phyloP scores from a whole-genome alignment of 2,113 vertebrate genomes.

The Cyphomyrus discorhynchus region DNA sequence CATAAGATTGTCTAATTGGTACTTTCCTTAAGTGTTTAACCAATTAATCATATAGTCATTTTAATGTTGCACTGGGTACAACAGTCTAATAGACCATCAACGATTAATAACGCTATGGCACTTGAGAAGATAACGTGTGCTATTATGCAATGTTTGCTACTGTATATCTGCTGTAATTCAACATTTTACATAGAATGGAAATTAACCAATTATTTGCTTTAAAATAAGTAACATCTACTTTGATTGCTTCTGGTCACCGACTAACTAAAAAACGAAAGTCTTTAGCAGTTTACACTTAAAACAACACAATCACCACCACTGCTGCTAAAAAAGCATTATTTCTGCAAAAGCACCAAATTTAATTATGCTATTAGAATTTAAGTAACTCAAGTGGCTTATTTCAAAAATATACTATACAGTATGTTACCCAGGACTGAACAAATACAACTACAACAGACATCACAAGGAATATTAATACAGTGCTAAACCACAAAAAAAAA shows the following conservation, averaged over 20 bases:
- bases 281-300: neutral
- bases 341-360: neutral
- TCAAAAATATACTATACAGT: neutral
- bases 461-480: neutral
- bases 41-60: neutral
- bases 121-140: neutral
- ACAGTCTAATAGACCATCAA: neutral
- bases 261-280: neutral
- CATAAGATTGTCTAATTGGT: neutral
- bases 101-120: neutral
- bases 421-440: neutral
- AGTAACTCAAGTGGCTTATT: neutral
- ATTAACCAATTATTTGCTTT: neutral
- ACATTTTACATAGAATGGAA: neutral
- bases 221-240: neutral
- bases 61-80: neutral
- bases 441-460: neutral
- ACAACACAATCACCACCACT: neutral
- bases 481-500: neutral
- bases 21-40: neutral
- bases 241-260: neutral
- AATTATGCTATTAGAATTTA: neutral
- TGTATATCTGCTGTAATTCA: neutral
- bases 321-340: neutral
- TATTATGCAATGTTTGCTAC: neutral